Evolutionary conservation across 2,113 vertebrate genomes (phyloP).

Genomic region (Erythrolamprus reginae): DNA sequence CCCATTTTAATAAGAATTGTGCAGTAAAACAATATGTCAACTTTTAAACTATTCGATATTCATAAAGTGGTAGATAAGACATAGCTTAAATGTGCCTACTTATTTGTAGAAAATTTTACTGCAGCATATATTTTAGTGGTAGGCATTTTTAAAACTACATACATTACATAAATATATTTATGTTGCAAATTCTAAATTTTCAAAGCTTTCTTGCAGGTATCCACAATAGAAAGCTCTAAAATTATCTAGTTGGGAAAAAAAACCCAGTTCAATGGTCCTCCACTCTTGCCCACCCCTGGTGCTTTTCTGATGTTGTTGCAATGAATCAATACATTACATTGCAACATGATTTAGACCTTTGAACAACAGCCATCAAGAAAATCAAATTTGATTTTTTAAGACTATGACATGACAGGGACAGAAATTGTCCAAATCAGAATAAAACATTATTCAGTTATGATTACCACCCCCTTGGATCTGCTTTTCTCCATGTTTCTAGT

Average conservation of each 20-base stretch:
- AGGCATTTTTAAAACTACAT: background rate
- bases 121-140: background rate
- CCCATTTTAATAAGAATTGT: background rate
- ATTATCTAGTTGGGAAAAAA: constrained; percentile 57
- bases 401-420: constrained; percentile 7
- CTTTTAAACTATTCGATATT: rapidly evolving
- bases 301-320: constrained; percentile 40
- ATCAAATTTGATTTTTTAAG: rapidly evolving
- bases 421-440: background rate
- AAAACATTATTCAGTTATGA: background rate
- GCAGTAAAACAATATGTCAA: background rate
- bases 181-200: constrained; percentile 52
- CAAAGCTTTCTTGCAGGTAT: constrained; percentile 44
- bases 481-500: rapidly evolving
- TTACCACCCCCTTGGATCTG: background rate
- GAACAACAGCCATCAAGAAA: constrained; percentile 29
- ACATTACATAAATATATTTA: constrained; percentile 37
- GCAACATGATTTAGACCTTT: constrained; percentile 39
- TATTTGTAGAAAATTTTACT: background rate
- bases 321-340: constrained; percentile 49
- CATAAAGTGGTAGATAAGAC: background rate
- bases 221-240: constrained; percentile 57
- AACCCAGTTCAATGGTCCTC: constrained; percentile 49
- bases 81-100: background rate
- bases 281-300: constrained; percentile 37